Evolutionary conservation across 2,888 invertebrate species (phyloP), one percentile per base, ranked within the genome.

Genomic region (Drosophila tanythrix): DNA sequence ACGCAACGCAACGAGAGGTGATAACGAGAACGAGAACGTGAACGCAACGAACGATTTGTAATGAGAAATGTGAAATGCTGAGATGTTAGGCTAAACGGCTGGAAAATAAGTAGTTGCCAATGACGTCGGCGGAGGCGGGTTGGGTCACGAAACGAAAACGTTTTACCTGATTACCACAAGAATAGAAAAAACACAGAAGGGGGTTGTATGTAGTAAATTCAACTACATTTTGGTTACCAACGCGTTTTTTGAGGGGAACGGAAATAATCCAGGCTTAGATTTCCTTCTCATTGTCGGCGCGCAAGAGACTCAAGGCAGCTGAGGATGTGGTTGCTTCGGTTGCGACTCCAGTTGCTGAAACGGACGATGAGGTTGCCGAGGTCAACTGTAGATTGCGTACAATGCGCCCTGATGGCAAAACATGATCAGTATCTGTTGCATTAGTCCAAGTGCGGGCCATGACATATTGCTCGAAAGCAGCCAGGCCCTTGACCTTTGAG

Each of bases 381-480:
- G 74, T 43, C 57, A 76, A 67, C 38, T 87, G 83, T 7, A 59
- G 81, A 62, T 84, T 84, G 66, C 85, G 85, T 65, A 53, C 82
- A 55, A 76, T 21, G 57, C 85, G 85, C 53, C 89, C 85, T 85
- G 89, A 70, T 77, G 85, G 62, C 69, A 85, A 89, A 74, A 89
- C 61, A 89, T 82, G 73, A 84, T 58, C 82, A 88, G 84, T 72
- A 77, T 78, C 81, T 68, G 70, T 61, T 25, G 74, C 36, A 79
- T 81, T 79, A 70, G 79, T 86, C 87, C 83, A 83, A 57, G 87
- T 88, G 70, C 85, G 89, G 43, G 85, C 83, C 80, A 71, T 74
- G 66, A 85, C 75, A 67, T 78, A 85, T 78, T 79, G 80, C 83
- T 85, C 75, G 60, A 85, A 85, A 64, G 85, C 85, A 89, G 89